Percentiles rank a stretch among this genome's conserved stretches.
Conservation (phyloP, 2,113 vertebrate genomes). For the Ploceus nigricollis region DNA sequence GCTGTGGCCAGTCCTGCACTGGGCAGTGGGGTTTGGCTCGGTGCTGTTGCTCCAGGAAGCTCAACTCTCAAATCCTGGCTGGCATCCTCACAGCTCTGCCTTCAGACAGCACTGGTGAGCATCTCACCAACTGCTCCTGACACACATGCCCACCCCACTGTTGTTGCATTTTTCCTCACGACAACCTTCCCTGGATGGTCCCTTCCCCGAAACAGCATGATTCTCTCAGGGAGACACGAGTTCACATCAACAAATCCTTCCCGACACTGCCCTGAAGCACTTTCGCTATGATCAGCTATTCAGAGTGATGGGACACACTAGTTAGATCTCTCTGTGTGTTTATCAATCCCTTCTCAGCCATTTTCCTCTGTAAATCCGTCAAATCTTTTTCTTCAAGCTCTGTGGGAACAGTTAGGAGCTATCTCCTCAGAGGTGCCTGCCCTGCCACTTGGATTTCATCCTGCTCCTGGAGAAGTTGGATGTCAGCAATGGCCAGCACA, state of each 20-base stretch:
- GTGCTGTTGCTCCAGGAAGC: neutral
- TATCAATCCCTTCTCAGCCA: conserved; percentile 65
- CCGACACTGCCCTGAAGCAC: conserved; percentile 62
- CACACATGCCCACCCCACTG: neutral
- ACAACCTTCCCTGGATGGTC: conserved; percentile 38
- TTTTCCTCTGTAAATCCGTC: conserved; percentile 55
- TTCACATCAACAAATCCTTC: conserved; percentile 65
- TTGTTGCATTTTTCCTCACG: neutral
- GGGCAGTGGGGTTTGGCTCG: fast-evolving
- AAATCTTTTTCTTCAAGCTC: conserved; percentile 57
- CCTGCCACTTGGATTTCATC: conserved; percentile 50
- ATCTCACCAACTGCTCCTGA: neutral
- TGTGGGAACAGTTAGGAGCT: conserved; percentile 46
- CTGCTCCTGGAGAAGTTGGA: neutral
- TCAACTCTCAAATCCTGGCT: neutral
- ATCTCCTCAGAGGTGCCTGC: conserved; percentile 57
- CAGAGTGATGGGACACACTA: conserved; percentile 68
- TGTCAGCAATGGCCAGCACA: neutral
- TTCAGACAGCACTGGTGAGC: neutral
- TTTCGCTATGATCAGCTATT: conserved; percentile 58
- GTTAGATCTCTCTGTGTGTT: conserved; percentile 64
- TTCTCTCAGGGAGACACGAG: conserved; percentile 54
- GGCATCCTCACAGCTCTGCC: conserved; percentile 14
- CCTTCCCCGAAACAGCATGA: conserved; percentile 26
- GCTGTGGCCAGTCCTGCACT: fast-evolving